Conservation (phyloP, 2,888 invertebrate genomes). For the Crioceris asparagi region DNA sequence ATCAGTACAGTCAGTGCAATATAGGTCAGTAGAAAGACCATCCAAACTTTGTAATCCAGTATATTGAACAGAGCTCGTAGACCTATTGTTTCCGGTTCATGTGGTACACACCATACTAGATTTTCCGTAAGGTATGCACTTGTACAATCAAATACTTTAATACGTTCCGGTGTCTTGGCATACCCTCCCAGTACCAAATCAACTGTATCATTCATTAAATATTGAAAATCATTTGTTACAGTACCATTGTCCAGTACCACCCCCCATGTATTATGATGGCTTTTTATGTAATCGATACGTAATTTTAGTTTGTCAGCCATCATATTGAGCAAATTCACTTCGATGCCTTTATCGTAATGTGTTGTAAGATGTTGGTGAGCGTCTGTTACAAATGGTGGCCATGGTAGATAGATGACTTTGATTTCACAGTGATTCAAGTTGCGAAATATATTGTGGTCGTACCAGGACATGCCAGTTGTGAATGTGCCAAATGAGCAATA, state of each 20-base stretch:
- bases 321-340: slow-evolving; percentile 19
- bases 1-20: slow-evolving; percentile 8
- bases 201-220: slow-evolving; percentile 21
- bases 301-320: slow-evolving; percentile 20
- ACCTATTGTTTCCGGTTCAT: slow-evolving; percentile 20
- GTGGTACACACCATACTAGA: slow-evolving; percentile 31
- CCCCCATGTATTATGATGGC: slow-evolving; percentile 12
- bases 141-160: slow-evolving; percentile 27
- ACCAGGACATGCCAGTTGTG: slow-evolving; percentile 13
- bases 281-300: slow-evolving; percentile 14
- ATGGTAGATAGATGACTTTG: slow-evolving; percentile 26
- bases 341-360: slow-evolving; percentile 16
- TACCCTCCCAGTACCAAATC: slow-evolving; percentile 32
- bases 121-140: slow-evolving; percentile 29
- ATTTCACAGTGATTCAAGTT: slow-evolving; percentile 29
- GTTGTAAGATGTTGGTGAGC: slow-evolving; percentile 7
- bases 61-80: slow-evolving; percentile 12
- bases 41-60: slow-evolving; percentile 11
- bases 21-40: slow-evolving; percentile 6
- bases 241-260: slow-evolving; percentile 21
- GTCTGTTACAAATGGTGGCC: slow-evolving; percentile 29
- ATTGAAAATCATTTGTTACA: slow-evolving; percentile 24
- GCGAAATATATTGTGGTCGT: slow-evolving; percentile 23
- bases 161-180: slow-evolving; percentile 23
- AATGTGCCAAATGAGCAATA: slow-evolving; percentile 18